phyloP scores from a whole-genome alignment of 2,888 invertebrate species.

The Chydorus sphaericus region DNA sequence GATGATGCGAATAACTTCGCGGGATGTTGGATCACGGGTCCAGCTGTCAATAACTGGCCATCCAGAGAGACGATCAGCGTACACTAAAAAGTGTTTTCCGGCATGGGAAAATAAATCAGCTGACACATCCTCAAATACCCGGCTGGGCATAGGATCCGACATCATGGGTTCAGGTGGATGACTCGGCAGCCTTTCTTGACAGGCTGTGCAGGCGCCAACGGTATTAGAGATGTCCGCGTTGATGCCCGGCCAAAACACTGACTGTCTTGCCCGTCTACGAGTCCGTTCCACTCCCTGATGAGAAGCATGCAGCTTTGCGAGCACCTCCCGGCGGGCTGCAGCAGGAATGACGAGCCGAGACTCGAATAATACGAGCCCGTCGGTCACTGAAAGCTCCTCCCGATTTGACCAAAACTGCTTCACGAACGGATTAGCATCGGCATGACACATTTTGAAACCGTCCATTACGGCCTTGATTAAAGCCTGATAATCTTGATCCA shows the following conservation, averaged over 20 bases:
- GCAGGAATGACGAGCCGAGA: neutral
- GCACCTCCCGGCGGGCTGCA: neutral
- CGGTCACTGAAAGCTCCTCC: neutral
- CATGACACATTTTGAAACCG: too few relatives aligned
- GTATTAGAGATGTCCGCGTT: neutral
- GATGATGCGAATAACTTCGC: conserved; percentile 3
- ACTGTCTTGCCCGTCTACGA: too few relatives aligned
- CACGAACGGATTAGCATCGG: neutral
- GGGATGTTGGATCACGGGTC: conserved; percentile 13
- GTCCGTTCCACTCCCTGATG: neutral
- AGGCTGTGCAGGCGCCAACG: neutral
- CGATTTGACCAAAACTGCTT: neutral
- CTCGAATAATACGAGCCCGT: neutral
- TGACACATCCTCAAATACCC: neutral
- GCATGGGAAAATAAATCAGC: conserved; percentile 5
- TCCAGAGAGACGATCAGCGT: conserved; percentile 7
- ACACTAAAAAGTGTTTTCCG: conserved; percentile 4
- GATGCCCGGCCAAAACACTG: neutral
- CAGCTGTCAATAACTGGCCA: conserved; percentile 8
- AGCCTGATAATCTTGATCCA: neutral
- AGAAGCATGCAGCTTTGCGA: neutral
- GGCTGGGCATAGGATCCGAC: neutral
- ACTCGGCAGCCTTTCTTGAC: neutral
- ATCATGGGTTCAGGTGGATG: neutral
- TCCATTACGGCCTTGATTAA: neutral